Percentiles rank a stretch among this genome's conserved stretches.
phyloP scores from a whole-genome alignment of 2,888 invertebrate genomes.

The Boloria euphrosyne region DNA sequence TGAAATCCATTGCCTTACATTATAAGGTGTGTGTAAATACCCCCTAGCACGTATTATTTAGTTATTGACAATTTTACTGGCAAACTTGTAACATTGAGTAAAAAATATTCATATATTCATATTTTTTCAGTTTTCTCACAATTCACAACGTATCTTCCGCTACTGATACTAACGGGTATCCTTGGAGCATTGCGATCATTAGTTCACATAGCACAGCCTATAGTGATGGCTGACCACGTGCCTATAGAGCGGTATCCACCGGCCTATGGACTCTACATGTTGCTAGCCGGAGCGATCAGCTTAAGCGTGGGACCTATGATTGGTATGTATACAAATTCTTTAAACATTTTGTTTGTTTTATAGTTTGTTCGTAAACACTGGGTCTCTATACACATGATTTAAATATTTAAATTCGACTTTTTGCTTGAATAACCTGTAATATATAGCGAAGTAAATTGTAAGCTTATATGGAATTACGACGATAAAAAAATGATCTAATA shows the following conservation, averaged over 20 bases:
- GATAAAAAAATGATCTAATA: neutral
- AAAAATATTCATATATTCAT: neutral
- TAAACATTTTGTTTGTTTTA: no score
- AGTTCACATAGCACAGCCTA: slow-evolving; percentile 84
- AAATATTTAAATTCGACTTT: no score
- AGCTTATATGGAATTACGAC: neutral
- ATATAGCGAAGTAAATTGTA: no score
- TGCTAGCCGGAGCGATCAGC: slow-evolving; percentile 83
- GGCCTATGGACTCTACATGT: slow-evolving; percentile 85
- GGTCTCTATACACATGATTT: no score
- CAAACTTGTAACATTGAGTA: neutral
- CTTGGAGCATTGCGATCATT: slow-evolving; percentile 83
- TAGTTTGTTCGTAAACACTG: no score
- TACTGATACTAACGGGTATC: slow-evolving; percentile 74
- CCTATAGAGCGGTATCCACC: slow-evolving; percentile 84
- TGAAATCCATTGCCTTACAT: no score
- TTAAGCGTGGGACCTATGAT: slow-evolving; percentile 83
- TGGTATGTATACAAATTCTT: slow-evolving; percentile 47
- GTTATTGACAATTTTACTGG: no score
- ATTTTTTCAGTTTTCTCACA: slow-evolving; percentile 78
- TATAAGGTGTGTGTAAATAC: no score
- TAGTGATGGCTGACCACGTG: slow-evolving; percentile 85
- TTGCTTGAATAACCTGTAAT: no score
- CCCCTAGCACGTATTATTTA: no score
- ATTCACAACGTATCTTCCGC: slow-evolving; percentile 78